These are phyloP conservation scores for Caenorhabditis panamensis DNA, from an alignment of 2,888 invertebrate species.

Conservation along the genomic window DNA sequence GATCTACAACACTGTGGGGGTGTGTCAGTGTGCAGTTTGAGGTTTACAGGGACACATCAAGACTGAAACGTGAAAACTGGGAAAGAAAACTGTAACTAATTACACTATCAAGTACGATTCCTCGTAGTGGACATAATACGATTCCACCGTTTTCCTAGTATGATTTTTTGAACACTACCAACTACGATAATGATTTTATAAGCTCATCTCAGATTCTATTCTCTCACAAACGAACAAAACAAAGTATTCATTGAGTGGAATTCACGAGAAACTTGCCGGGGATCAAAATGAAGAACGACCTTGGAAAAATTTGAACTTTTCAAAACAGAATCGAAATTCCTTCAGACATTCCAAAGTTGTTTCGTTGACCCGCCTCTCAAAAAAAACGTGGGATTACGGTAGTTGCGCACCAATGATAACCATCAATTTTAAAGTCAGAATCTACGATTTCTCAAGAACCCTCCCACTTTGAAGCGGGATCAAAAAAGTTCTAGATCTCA, in stretches of 20 bases:
- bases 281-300: too few species aligned
- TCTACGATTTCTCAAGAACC: neutral
- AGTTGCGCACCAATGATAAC: neutral
- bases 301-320: neutral
- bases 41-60: constrained; percentile 11
- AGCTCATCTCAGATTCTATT: too few species aligned
- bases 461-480: neutral
- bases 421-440: neutral
- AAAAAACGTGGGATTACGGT: neutral
- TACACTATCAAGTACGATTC: too few species aligned
- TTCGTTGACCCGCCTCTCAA: neutral
- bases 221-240: too few species aligned
- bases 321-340: neutral
- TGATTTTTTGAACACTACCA: too few species aligned
- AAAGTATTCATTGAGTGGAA: too few species aligned
- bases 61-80: neutral
- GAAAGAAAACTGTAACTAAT: neutral
- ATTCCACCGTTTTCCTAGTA: too few species aligned
- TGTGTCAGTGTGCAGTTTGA: neutral
- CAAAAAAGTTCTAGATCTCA: neutral
- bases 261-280: too few species aligned
- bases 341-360: neutral
- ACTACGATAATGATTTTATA: too few species aligned
- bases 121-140: too few species aligned
- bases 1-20: constrained; percentile 9